Evolutionary conservation across 35 echinoderm and acorn worm genomes (phyloP), one percentile per base, ranked within the genome.

Genomic region (Heliocidaris erythrogramma): DNA sequence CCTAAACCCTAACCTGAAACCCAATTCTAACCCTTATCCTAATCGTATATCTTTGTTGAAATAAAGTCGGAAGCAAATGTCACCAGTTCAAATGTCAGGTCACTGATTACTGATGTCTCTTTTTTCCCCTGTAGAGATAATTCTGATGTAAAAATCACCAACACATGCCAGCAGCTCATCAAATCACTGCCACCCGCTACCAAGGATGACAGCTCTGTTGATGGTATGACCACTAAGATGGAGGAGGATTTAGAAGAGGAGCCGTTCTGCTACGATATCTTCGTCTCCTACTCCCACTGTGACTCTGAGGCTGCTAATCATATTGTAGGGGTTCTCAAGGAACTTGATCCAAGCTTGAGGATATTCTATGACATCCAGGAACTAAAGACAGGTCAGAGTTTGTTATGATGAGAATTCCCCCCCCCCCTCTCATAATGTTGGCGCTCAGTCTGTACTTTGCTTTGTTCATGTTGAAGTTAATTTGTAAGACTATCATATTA

Each of bases 271-370:
- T 99, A 99, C 48, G 98, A 99, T 86, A 29, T 99, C 94, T 99
- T 99, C 59, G 88, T 99, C 48, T 99, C 98, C 12, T 99, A 99
- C 49, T 96, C 86, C 31, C 98, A 99, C 88, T 71, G 92, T n/a
- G 97, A 99, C 94, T 71, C 96, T 0, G 94, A 97, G 56, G 53
- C 91, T 48, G 97, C 98, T n/a, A 91, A 96, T 21, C 91, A 97
- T 49, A 95, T 99, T 59, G 90, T 95, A 7, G 93, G 93, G 49
- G 84, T 95, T 9, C 49, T 97, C 5, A 88, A 94, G 29, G 86
- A 89, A 0, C 48, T 96, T 18, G 90, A 96, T 30, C 95, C 97
- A 49, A 90, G 95, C 27, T 71, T 97, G 10, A 97, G 88, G 93
- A 93, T 97, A 78, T 97, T 97, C 94, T 97, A 96, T 86, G 97